Evolutionary conservation across 2,113 vertebrate species (phyloP), one percentile per base, ranked within the genome.

Genomic region (Paramisgurnus dabryanus): DNA sequence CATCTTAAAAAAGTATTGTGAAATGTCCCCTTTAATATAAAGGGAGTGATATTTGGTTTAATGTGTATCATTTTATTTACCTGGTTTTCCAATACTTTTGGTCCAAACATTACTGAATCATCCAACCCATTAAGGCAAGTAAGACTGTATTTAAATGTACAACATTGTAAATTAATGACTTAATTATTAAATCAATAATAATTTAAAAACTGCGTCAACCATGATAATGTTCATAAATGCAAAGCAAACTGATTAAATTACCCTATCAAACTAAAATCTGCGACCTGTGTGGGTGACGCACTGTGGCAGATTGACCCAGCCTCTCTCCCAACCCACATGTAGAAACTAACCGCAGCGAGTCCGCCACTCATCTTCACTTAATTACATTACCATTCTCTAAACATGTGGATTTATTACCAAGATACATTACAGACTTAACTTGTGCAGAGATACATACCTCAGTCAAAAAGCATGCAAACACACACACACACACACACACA

Each of bases 331-430:
- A 43, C 22, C 60, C 43, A 41, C 6, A 22, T 73, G 22, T 43
- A 73, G 10, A 73, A 18, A 63, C 13, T 47, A 18, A n/a, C 12
- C 5, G 9, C 60, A 76, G 47, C 40, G 47, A 41, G 13, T 66
- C 15, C 61, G 40, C 74, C 8, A 66, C 61, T 77, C 61, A 66
- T 55, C 27, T 66, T 60, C 40, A 57, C 69, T 39, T 53, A 55
- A 11, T 72, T 49, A 34, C 9, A 17, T 22, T 15, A 60, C 39
- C 40, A 60, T 57, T 60, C 53, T 60, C 55, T n/a, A 18, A n/a
- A n/a, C 7, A 58, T 18, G 6, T 18, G 17, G 40, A 45, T 60
- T 43, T 45, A 45, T 41, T 40, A 75, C 12, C 49, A 58, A 75
- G 72, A 8, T 64, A 75, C 50, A 39, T 71, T 12, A 49, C 45